Percentiles rank a stretch among this genome's conserved stretches.
phyloP scores from a whole-genome alignment of 2,797 vertebrate genomes.

The Lepilemur ruficaudatus region DNA sequence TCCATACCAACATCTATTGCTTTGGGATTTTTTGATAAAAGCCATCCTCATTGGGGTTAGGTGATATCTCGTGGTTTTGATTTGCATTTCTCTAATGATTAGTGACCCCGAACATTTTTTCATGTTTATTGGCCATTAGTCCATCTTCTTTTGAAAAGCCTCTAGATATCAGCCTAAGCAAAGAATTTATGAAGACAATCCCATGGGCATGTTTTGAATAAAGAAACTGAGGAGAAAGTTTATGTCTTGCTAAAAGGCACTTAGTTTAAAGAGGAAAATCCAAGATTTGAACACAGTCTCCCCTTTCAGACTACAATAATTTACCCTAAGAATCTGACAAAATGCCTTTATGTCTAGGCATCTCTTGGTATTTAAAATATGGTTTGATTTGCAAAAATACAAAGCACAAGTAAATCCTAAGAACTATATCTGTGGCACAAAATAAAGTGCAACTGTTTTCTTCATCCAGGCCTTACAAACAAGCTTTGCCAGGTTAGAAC shows the following conservation, averaged over 20 bases:
- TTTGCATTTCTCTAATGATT: too few species aligned
- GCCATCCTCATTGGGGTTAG: too few species aligned
- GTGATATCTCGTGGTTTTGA: too few species aligned
- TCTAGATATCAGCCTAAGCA: too few species aligned
- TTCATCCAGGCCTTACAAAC: not conserved
- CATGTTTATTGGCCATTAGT: too few species aligned
- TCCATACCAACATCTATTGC: too few species aligned
- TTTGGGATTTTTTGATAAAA: too few species aligned
- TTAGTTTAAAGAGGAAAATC: not conserved
- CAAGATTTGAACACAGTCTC: not conserved
- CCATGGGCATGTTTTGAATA: not conserved
- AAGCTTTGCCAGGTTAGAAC: not conserved
- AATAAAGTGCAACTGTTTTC: not conserved
- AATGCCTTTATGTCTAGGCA: not conserved
- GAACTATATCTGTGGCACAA: not conserved
- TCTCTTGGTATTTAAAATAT: not conserved
- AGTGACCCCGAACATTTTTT: too few species aligned
- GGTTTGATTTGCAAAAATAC: not conserved
- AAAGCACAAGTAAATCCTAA: not conserved
- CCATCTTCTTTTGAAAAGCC: too few species aligned
- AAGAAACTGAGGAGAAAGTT: not conserved
- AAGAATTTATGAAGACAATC: too few species aligned
- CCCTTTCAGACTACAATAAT: not conserved
- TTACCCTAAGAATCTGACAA: not conserved
- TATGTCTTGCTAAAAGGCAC: not conserved